Conservation (phyloP, 35 echinoderm and acorn worm species). For the Patiria miniata region DNA sequence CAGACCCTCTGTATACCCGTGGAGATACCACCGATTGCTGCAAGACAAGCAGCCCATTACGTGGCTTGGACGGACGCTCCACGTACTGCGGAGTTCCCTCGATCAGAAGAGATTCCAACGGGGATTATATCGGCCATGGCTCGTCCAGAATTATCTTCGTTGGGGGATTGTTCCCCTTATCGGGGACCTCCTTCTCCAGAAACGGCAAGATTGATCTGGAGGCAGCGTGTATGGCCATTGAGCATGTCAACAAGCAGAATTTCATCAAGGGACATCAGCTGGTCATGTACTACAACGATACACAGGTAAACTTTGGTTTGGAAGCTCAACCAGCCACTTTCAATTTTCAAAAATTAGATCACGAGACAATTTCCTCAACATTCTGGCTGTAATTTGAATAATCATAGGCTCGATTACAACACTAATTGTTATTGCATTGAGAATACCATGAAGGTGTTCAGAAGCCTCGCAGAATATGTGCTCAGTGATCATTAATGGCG, state of each 20-base stretch:
- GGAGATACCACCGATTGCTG: background rate
- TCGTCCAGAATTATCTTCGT: slow-evolving; percentile 69
- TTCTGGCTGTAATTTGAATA: no score
- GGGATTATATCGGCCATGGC: background rate
- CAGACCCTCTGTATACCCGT: background rate
- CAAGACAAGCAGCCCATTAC: background rate
- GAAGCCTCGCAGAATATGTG: no score
- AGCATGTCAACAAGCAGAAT: slow-evolving; percentile 69
- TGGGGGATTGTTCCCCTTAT: slow-evolving; percentile 76
- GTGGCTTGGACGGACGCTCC: background rate
- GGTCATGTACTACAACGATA: slow-evolving; percentile 92
- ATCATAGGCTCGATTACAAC: no score
- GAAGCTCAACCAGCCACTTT: no score
- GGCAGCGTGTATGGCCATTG: slow-evolving; percentile 80
- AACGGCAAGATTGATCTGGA: slow-evolving; percentile 73
- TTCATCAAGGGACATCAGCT: slow-evolving; percentile 71
- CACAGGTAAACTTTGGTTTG: slow-evolving; percentile 61
- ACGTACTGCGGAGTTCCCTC: background rate
- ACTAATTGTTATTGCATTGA: no score
- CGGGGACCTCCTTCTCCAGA: slow-evolving; percentile 42
- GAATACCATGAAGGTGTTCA: no score
- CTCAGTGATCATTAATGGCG: no score
- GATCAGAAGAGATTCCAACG: background rate
- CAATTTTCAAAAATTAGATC: no score
- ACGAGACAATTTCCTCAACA: no score